phyloP scores from a whole-genome alignment of 1,140 invertebrate species.

The Dysdera silvatica region DNA sequence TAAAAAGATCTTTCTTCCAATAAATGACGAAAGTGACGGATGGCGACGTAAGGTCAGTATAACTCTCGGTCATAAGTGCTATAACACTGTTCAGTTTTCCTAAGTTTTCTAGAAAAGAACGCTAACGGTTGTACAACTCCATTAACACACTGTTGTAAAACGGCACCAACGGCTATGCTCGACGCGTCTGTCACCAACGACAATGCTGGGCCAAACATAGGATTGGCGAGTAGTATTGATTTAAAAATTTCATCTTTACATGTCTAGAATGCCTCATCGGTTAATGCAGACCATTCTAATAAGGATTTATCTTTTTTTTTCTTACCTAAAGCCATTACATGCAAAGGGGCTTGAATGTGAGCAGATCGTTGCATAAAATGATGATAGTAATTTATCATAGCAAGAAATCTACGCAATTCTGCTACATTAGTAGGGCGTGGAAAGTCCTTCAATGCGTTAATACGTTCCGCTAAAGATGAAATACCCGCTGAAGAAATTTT shows the following conservation, averaged over 20 bases:
- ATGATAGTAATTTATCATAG: constrained; percentile 34
- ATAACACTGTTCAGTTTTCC: constrained; percentile 39
- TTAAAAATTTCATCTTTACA: neutral
- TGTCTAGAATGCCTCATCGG: neutral
- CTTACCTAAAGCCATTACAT: too few relatives aligned
- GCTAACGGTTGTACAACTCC: constrained; percentile 13
- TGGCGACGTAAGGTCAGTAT: constrained; percentile 43
- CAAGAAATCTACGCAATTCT: constrained; percentile 45
- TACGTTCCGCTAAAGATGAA: constrained; percentile 38
- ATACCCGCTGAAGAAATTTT: constrained; percentile 37
- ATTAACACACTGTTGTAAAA: neutral
- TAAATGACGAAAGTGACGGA: constrained; percentile 45
- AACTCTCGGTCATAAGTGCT: constrained; percentile 46
- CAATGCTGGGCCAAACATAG: neutral
- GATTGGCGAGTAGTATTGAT: neutral
- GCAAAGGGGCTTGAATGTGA: too few relatives aligned
- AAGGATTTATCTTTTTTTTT: neutral
- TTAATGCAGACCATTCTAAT: neutral
- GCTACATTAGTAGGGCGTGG: constrained; percentile 35
- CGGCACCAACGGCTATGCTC: neutral
- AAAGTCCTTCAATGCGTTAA: constrained; percentile 35
- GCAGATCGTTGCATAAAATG: constrained; percentile 1
- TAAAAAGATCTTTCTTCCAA: constrained; percentile 42
- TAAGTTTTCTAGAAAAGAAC: constrained; percentile 45
- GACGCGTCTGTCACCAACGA: neutral